Conservation (phyloP, 2,797 vertebrate species). For the Coregonus suidteri region DNA sequence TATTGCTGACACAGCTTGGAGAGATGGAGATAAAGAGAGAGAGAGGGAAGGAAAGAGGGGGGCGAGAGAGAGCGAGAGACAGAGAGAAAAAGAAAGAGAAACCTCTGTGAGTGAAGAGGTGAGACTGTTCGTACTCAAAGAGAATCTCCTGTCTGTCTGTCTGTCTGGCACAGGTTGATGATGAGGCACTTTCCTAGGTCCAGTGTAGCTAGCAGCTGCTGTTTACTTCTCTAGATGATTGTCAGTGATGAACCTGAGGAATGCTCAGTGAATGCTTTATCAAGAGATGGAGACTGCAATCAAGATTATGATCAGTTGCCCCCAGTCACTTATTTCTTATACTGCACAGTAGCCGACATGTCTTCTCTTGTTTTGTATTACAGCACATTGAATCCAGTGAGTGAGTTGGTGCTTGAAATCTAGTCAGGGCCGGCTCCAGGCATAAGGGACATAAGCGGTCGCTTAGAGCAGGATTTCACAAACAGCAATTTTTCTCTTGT, state of each 20-base stretch:
- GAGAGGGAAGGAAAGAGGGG: no score
- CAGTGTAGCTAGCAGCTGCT: not conserved
- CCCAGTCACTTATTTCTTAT: not conserved
- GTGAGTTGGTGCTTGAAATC: no score
- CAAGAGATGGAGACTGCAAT: not conserved
- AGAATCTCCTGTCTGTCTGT: not conserved
- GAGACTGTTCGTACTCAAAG: not conserved
- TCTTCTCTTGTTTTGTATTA: no score
- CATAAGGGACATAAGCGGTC: not conserved
- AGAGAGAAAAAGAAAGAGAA: no score
- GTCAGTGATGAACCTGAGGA: not conserved
- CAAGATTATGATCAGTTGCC: not conserved
- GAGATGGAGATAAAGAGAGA: not conserved
- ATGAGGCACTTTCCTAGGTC: not conserved
- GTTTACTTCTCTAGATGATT: not conserved
- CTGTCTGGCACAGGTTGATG: not conserved
- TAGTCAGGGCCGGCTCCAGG: not conserved
- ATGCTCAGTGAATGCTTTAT: not conserved
- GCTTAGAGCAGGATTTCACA: not conserved
- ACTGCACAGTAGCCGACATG: not conserved
- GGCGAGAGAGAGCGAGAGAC: not conserved
- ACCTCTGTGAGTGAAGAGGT: not conserved
- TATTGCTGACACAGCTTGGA: constrained; percentile 6
- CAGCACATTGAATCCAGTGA: no score
- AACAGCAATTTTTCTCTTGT: no score